Percentiles rank a stretch among this genome's conserved stretches.
phyloP scores from a whole-genome alignment of 2,888 invertebrate genomes.

The Thereva nobilitata region DNA sequence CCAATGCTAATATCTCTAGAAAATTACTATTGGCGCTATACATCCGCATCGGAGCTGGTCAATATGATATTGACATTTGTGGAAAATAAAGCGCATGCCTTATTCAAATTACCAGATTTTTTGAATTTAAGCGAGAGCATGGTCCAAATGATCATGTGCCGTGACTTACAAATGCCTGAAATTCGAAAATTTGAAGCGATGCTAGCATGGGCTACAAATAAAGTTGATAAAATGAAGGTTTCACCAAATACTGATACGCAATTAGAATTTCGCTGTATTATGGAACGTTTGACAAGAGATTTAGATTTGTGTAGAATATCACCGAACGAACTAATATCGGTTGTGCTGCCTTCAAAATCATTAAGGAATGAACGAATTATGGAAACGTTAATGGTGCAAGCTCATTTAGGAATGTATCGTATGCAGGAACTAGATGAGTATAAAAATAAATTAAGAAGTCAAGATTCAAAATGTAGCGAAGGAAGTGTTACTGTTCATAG shows the following conservation, averaged over 20 bases:
- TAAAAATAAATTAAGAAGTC: conserved; percentile 82
- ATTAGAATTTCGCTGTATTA: conserved; percentile 88
- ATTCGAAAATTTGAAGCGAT: conserved; percentile 92
- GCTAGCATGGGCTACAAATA: conserved; percentile 86
- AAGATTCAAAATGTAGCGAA: conserved; percentile 84
- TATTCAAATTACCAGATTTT: conserved; percentile 84
- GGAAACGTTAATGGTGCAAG: conserved; percentile 91
- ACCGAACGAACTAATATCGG: conserved; percentile 90
- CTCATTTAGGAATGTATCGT: conserved; percentile 89
- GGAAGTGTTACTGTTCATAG: conserved; percentile 62
- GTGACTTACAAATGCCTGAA: conserved; percentile 87
- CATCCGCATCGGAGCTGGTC: conserved; percentile 89
- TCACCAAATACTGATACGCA: conserved; percentile 82
- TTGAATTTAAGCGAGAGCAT: conserved; percentile 89
- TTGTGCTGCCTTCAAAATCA: conserved; percentile 89
- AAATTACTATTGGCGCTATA: conserved; percentile 95
- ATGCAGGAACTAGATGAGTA: conserved; percentile 89
- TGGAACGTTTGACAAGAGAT: conserved; percentile 88
- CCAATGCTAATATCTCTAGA: conserved; percentile 90
- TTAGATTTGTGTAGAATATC: conserved; percentile 88
- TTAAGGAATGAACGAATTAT: conserved; percentile 90
- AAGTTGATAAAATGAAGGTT: conserved; percentile 70
- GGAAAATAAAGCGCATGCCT: conserved; percentile 81
- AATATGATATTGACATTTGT: conserved; percentile 92
- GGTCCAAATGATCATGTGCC: conserved; percentile 92